A percentile compares a stretch with the other conserved stretches of the same genome.
Conservation (phyloP, 2,888 invertebrate species). For the Acleris literana region DNA sequence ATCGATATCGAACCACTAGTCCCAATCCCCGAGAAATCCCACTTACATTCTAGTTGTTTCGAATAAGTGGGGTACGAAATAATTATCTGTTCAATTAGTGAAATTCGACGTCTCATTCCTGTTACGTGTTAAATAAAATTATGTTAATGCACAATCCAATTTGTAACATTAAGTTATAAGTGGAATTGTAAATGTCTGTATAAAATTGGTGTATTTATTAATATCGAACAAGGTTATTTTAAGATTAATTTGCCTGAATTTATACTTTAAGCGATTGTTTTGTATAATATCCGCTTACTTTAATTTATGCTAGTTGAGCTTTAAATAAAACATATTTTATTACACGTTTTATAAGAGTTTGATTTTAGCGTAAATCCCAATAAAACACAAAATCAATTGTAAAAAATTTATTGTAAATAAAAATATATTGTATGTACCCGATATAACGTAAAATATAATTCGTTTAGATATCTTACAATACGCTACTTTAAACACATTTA, state of each 20-base stretch:
- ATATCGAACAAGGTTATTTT: conserved; percentile 46
- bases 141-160: conserved; percentile 28
- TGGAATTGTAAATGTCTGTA: conserved; percentile 37
- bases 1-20: no score
- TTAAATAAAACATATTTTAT: conserved; percentile 72
- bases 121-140: conserved; percentile 8
- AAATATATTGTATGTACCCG: conserved; percentile 64
- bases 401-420: conserved; percentile 71
- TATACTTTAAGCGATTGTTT: conserved; percentile 46
- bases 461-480: conserved; percentile 53
- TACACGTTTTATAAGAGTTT: conserved; percentile 61
- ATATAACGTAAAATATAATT: conserved; percentile 68
- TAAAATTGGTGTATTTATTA: conserved; percentile 36
- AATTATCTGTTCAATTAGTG: background rate
- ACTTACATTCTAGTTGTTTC: no score
- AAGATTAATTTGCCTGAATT: conserved; percentile 48
- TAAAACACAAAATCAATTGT: conserved; percentile 56
- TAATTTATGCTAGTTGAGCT: conserved; percentile 75
- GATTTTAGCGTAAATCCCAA: conserved; percentile 37
- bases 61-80: no score
- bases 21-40: no score
- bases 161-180: background rate
- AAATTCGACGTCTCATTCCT: background rate
- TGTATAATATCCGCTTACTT: conserved; percentile 51
- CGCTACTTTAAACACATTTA: conserved; percentile 43